Conservation (phyloP, 2,797 vertebrate genomes). For the Holocentrus rufus region DNA sequence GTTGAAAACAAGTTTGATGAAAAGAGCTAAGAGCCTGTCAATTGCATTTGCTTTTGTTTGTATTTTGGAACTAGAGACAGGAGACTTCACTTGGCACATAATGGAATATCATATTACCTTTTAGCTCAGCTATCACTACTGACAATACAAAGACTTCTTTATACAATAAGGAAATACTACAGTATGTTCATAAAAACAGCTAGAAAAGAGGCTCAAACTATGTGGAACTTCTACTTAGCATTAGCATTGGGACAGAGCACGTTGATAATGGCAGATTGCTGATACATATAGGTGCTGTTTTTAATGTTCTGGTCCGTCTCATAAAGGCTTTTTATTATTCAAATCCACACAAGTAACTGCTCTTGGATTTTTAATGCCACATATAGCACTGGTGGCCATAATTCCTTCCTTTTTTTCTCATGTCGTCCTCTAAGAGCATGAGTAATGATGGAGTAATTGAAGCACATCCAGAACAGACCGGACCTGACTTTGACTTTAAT, state of each 20-base stretch:
- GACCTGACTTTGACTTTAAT: not conserved
- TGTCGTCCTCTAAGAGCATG: too few species aligned
- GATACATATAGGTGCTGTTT: too few species aligned
- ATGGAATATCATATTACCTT: not conserved
- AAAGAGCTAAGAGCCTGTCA: not conserved
- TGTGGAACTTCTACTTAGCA: not conserved
- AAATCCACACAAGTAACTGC: too few species aligned
- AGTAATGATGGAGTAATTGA: too few species aligned
- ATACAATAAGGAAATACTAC: not conserved
- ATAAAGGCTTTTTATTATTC: too few species aligned
- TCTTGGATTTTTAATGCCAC: too few species aligned
- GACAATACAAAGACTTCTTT: conserved; percentile 8
- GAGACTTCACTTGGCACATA: not conserved
- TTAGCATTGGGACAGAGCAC: not conserved
- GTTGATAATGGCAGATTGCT: too few species aligned
- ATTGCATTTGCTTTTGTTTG: not conserved
- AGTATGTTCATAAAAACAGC: not conserved
- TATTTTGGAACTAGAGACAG: not conserved
- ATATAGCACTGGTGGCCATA: too few species aligned
- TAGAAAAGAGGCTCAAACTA: not conserved
- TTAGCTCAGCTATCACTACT: conserved; percentile 6
- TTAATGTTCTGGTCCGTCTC: too few species aligned
- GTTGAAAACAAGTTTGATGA: conserved; percentile 5
- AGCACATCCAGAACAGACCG: not conserved
- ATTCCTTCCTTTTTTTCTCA: too few species aligned